Percentiles rank a stretch among this genome's conserved stretches.
Conservation (phyloP, 2,797 vertebrate species). For the Neostethus bicornis region DNA sequence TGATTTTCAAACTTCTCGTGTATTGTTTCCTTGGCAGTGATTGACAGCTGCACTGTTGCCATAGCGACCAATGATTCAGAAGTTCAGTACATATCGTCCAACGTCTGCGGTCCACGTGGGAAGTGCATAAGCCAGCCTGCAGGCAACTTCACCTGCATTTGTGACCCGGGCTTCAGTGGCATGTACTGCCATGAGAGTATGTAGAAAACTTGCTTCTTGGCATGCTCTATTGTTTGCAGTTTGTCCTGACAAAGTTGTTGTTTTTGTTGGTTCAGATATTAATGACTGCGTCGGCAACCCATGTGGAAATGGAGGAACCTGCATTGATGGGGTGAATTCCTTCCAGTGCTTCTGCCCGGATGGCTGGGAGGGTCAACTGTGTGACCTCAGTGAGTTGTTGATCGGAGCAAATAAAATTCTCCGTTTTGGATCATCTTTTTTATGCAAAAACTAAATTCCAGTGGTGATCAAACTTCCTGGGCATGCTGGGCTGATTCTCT, state of each 20-base stretch:
- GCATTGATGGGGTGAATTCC: slow-evolving; percentile 90
- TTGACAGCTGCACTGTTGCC: slow-evolving; percentile 93
- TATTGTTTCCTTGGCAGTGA: slow-evolving; percentile 73
- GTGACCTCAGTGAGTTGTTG: slow-evolving; percentile 88
- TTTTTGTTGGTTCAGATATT: slow-evolving; percentile 80
- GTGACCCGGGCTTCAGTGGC: slow-evolving; percentile 92
- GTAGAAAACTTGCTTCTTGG: no score
- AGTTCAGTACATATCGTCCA: slow-evolving; percentile 82
- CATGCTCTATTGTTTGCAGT: no score
- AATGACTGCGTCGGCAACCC: slow-evolving; percentile 90
- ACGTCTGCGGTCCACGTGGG: slow-evolving; percentile 92
- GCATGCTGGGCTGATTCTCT: not conserved
- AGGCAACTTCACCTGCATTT: slow-evolving; percentile 94
- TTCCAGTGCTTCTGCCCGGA: slow-evolving; percentile 95
- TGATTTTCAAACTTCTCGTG: not conserved
- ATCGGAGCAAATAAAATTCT: not conserved
- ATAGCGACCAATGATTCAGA: slow-evolving; percentile 83
- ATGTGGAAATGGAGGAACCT: slow-evolving; percentile 92
- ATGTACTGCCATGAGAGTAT: slow-evolving; percentile 96
- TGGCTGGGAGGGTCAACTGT: slow-evolving; percentile 95
- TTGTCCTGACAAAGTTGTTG: no score
- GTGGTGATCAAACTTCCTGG: not conserved
- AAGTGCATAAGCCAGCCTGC: slow-evolving; percentile 87
- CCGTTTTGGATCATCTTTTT: not conserved
- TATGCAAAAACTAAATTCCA: not conserved